Conservation (phyloP, 2,888 invertebrate species). For the Stramonita haemastoma region DNA sequence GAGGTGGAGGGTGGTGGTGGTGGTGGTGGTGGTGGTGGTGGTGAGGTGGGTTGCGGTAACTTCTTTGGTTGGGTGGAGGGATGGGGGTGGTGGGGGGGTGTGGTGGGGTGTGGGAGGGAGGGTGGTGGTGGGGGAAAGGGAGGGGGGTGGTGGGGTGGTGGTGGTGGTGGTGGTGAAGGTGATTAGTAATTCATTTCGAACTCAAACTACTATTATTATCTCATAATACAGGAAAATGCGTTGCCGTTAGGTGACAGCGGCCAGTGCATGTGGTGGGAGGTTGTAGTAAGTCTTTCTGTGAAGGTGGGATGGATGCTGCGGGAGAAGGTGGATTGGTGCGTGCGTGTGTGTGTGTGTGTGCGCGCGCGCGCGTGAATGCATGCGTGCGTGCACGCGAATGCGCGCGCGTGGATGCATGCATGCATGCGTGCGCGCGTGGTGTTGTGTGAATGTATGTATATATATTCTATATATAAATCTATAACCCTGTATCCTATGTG, state of each 20-base stretch:
- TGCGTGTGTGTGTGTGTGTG: not conserved
- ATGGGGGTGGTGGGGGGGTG: not conserved
- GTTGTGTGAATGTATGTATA: not conserved
- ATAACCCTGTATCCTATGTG: not conserved
- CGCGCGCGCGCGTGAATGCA: not conserved
- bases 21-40: not conserved
- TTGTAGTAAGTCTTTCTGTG: too few relatives aligned
- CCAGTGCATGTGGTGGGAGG: too few relatives aligned
- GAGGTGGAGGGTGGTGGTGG: not conserved
- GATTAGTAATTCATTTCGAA: too few relatives aligned
- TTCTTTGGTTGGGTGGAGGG: not conserved
- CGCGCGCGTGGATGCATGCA: not conserved
- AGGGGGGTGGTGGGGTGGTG: too few relatives aligned
- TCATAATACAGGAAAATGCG: too few relatives aligned
- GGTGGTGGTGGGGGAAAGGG: too few relatives aligned
- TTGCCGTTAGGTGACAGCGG: too few relatives aligned
- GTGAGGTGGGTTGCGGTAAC: not conserved
- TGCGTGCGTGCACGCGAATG: conserved; percentile 22
- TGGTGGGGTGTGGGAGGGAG: too few relatives aligned
- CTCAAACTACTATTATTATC: too few relatives aligned
- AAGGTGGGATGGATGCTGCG: too few relatives aligned
- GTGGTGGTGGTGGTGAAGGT: too few relatives aligned
- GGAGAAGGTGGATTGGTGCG: not conserved
- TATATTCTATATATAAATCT: not conserved
- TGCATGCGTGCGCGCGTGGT: not conserved